Evolutionary conservation across 1,140 invertebrate genomes (phyloP), one percentile per base, ranked within the genome.

Genomic region (Lethrus apterus): DNA sequence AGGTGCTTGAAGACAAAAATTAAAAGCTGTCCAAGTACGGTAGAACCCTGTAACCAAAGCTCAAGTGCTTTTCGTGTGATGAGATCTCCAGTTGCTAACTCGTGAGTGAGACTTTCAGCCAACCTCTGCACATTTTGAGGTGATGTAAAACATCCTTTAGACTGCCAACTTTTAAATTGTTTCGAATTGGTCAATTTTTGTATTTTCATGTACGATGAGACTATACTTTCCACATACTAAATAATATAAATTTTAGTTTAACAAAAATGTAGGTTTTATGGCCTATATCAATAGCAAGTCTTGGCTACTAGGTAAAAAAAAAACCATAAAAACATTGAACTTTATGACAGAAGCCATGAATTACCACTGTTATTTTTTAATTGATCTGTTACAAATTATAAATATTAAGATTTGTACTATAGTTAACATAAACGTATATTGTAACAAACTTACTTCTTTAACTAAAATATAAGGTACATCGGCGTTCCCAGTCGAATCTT

Each of bases 221-320:
- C 74, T 59, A 77, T 72, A 50, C 71, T 74, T 56, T 76, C 74
- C 29, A 73, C 73, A 58, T 74, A 76, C 74, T 77, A 60, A 13
- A 67, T 68, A 14, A 34, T 14, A 33, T 33, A 32, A 32, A 15
- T 50, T 44, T 1, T 45, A 49, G 20, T 13, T n/a, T 41, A 13
- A 13, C 44, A 50, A n/a, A n/a, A n/a, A n/a, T n/a, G n/a, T n/a
- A n/a, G n/a, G n/a, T n/a, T n/a, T n/a, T n/a, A n/a, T n/a, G n/a
- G n/a, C n/a, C n/a, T n/a, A n/a, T n/a, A n/a, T n/a, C n/a, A n/a
- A n/a, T n/a, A n/a, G n/a, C n/a, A n/a, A n/a, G n/a, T n/a, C n/a
- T n/a, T n/a, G n/a, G n/a, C n/a, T n/a, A n/a, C n/a, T n/a, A n/a
- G n/a, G n/a, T n/a, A n/a, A n/a, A n/a, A 36, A 48, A 10, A 43